phyloP scores from a whole-genome alignment of 2,113 vertebrate genomes.

The Zosterops borbonicus region DNA sequence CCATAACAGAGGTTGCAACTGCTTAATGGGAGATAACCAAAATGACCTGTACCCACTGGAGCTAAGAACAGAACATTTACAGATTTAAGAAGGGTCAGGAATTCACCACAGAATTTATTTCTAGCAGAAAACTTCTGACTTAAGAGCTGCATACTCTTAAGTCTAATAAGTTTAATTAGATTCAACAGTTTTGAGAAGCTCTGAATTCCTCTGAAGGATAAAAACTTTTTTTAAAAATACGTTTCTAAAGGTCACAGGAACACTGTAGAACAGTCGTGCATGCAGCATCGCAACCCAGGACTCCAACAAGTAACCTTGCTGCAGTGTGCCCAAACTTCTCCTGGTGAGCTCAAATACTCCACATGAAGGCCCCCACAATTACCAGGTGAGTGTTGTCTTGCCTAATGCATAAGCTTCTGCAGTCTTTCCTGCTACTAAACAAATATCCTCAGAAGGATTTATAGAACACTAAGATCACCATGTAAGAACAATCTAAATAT shows the following conservation, averaged over 20 bases:
- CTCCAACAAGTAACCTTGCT: not conserved
- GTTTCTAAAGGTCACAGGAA: not conserved
- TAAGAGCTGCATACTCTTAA: not conserved
- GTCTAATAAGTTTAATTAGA: not conserved
- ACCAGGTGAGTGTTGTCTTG: not conserved
- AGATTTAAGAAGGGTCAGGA: not conserved
- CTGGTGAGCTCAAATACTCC: not conserved
- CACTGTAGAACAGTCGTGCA: not conserved
- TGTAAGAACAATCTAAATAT: not conserved
- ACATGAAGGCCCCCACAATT: not conserved
- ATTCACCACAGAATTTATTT: not conserved
- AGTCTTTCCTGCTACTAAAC: not conserved
- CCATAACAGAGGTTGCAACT: not conserved
- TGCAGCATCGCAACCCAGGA: not conserved
- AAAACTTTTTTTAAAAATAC: not conserved
- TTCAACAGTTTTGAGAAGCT: not conserved
- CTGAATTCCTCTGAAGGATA: not conserved
- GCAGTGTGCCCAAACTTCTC: not conserved
- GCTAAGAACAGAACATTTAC: not conserved
- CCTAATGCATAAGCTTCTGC: not conserved
- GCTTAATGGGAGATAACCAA: not conserved
- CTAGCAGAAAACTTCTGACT: not conserved
- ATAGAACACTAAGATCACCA: not conserved
- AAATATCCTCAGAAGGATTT: not conserved
- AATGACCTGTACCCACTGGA: not conserved